phyloP scores from a whole-genome alignment of 2,888 invertebrate species.

The Eubasilissa splendida region DNA sequence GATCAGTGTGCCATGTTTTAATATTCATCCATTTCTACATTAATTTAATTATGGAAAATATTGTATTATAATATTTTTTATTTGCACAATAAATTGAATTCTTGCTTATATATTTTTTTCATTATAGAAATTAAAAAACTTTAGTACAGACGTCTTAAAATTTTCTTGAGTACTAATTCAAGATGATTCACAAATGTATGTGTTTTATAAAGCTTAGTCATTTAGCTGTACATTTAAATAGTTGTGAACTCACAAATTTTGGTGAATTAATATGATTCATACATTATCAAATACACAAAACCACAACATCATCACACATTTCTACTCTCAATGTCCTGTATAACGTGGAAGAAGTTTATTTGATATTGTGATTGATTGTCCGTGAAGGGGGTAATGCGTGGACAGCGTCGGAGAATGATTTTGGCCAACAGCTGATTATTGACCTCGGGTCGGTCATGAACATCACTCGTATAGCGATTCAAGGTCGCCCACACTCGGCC shows the following conservation, averaged over 20 bases:
- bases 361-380: slow-evolving; percentile 12
- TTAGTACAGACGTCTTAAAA: too few relatives aligned
- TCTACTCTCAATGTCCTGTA: background rate
- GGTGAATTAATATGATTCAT: background rate
- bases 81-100: slow-evolving; percentile 1
- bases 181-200: too few relatives aligned
- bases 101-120: background rate
- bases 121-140: too few relatives aligned
- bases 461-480: slow-evolving; percentile 90
- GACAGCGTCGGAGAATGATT: slow-evolving; percentile 93
- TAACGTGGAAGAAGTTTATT: background rate
- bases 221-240: background rate
- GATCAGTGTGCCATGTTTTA: background rate
- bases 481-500: slow-evolving; percentile 90
- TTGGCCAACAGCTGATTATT: slow-evolving; percentile 91
- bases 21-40: background rate
- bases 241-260: background rate
- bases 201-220: background rate
- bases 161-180: too few relatives aligned
- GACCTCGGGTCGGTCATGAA: slow-evolving; percentile 92
- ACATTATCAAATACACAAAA: background rate
- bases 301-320: background rate
- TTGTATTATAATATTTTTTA: background rate
- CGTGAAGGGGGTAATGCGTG: slow-evolving; percentile 89
- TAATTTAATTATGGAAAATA: background rate